These are phyloP conservation scores for Neosilurus mollespiculum DNA, from an alignment of 2,797 vertebrate genomes.

Conservation along the genomic window DNA sequence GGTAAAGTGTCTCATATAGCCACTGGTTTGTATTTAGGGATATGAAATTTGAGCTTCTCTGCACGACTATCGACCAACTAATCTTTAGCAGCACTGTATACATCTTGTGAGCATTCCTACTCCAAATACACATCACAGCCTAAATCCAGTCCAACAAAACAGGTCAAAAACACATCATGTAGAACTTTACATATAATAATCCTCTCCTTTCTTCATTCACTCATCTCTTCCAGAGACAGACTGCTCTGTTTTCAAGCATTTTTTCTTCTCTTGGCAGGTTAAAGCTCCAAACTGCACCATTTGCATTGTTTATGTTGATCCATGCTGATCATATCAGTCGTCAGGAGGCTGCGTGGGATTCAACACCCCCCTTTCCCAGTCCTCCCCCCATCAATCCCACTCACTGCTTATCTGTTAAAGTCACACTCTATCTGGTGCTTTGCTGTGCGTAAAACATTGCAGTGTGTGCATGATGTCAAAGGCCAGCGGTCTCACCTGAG, in stretches of 20 bases:
- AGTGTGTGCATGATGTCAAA: constrained; percentile 27
- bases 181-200: background rate
- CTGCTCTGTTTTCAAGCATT: background rate
- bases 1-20: background rate
- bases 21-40: background rate
- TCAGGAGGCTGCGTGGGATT: constrained; percentile 61
- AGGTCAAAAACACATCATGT: background rate
- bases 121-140: background rate
- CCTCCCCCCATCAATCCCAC: constrained; percentile 52
- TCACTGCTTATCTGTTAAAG: constrained; percentile 59
- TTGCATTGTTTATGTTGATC: constrained; percentile 53
- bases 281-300: constrained; percentile 46
- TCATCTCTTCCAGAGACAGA: constrained; percentile 3
- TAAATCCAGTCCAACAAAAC: background rate
- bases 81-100: background rate
- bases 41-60: background rate
- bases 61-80: background rate
- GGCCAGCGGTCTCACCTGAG: constrained; percentile 26
- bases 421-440: constrained; percentile 53
- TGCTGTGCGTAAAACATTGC: constrained; percentile 51
- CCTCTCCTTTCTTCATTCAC: background rate
- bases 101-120: background rate
- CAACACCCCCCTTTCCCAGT: constrained; percentile 54
- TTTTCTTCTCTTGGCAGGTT: constrained; percentile 27
- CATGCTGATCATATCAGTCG: constrained; percentile 56